Base-by-base conservation (phyloP, 2,797 vertebrate species). In the Sebastes vulpes region DNA sequence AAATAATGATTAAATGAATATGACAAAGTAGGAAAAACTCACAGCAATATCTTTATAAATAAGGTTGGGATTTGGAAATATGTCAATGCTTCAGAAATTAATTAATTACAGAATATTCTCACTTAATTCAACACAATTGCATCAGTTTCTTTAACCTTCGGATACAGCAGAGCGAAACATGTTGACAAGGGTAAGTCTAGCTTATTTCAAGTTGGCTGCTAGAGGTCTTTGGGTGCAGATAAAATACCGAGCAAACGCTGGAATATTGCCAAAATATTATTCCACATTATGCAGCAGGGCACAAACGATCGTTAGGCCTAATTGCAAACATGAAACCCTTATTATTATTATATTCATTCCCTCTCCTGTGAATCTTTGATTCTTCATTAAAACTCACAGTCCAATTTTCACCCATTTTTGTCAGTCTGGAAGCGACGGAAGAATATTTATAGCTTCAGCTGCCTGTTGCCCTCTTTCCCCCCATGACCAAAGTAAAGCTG, bases 241-340 rank as follows among this genome's bases (percentile, higher is more conserved):
- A 52, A 59, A 79, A 57, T 25, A 59, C 28, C 6, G 18, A 65
- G 75, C 20, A 14, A 12, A 23, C 14, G 32, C 29, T 76, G 26
- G 65, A 81, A 65, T 57, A 66, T 23, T 82, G 26, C 61, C 76
- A 61, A 75, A 83, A 76, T 77, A 78, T 70, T 72, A 64, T 32
- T 75, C 18, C 42, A 63, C 65, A 82, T 73, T 80, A 75, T 74
- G 56, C 48, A 67, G 66, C 54, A 7, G 21, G 26, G 63, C n/a
- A 65, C 66, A 77, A 77, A 84, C 6, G 20, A 75, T 83, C 68
- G 72, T 79, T 75, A 81, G 18, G 53, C 28, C 60, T 82, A 82
- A 90, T 81, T 85, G 82, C 69, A 64, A 79, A 68, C 59, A 78
- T 70, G 63, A 84, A 82, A 71, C n/a, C 10, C 52, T 61, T 65